A percentile compares a stretch with the other conserved stretches of the same genome.
Conservation (phyloP, 2,888 invertebrate species). For the Synergus gifuensis region DNA sequence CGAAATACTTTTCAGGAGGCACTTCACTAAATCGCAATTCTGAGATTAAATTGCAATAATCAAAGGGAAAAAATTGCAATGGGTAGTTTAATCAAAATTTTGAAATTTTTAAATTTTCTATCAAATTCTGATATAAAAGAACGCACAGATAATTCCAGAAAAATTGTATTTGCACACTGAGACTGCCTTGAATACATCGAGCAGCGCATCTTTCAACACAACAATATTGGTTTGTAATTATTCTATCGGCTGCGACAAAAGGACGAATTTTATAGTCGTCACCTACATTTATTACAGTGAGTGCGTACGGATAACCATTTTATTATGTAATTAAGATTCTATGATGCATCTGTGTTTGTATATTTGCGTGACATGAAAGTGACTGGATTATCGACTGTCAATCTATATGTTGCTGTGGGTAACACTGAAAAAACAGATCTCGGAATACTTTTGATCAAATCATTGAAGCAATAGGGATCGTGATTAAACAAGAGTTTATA, state of each 20-base stretch:
- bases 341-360: conserved; percentile 55
- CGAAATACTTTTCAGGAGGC: neutral
- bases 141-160: neutral
- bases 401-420: conserved; percentile 55
- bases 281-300: conserved; percentile 66
- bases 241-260: conserved; percentile 57
- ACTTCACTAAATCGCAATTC: neutral
- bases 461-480: neutral
- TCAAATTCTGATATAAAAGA: too few species aligned
- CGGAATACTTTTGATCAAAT: neutral
- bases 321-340: conserved; percentile 58
- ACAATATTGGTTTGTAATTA: conserved; percentile 55
- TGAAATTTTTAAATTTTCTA: too few species aligned
- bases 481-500: neutral
- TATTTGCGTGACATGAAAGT: conserved; percentile 54
- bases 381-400: conserved; percentile 55
- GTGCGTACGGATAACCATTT: conserved; percentile 58
- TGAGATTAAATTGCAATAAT: neutral
- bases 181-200: neutral
- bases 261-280: conserved; percentile 61
- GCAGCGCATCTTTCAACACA: conserved; percentile 47
- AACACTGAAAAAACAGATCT: conserved; percentile 24
- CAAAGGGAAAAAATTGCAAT: neutral
- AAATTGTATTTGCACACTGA: conserved; percentile 2
- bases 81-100: too few species aligned